phyloP scores from a whole-genome alignment of 2,888 invertebrate species.

The Thecocarcelia acutangulata region DNA sequence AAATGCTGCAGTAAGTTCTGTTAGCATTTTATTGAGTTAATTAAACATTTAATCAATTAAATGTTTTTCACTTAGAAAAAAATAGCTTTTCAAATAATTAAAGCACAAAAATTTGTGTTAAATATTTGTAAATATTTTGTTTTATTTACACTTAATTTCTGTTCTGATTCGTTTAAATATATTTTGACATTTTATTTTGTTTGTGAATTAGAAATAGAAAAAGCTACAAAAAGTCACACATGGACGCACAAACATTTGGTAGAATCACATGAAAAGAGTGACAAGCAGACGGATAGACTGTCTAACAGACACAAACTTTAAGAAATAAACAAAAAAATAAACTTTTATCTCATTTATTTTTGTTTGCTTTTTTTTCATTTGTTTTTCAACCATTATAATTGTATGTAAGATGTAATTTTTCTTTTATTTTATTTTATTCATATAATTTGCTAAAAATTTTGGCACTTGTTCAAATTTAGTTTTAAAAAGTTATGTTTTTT shows the following conservation, averaged over 20 bases:
- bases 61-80: not conserved
- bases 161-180: conserved; percentile 33
- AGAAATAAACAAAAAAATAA: conserved; percentile 35
- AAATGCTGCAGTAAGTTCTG: no score
- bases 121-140: conserved; percentile 43
- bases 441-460: conserved; percentile 64
- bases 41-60: no score
- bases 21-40: no score
- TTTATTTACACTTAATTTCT: conserved; percentile 41
- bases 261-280: conserved; percentile 10
- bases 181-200: conserved; percentile 56
- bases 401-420: conserved; percentile 5
- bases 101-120: conserved; percentile 28
- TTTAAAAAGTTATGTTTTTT: conserved; percentile 47
- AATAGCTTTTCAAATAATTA: conserved; percentile 30
- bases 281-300: conserved; percentile 44
- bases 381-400: conserved; percentile 39
- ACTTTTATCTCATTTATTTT: conserved; percentile 17
- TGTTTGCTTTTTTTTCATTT: not conserved
- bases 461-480: conserved; percentile 70
- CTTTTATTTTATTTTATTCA: conserved; percentile 36
- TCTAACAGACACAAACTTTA: conserved; percentile 41
- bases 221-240: conserved; percentile 8
- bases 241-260: conserved; percentile 36
- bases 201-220: conserved; percentile 25